Evolutionary conservation across 2,888 invertebrate genomes (phyloP), one percentile per base, ranked within the genome.

Genomic region (Leptopilina myrica): DNA sequence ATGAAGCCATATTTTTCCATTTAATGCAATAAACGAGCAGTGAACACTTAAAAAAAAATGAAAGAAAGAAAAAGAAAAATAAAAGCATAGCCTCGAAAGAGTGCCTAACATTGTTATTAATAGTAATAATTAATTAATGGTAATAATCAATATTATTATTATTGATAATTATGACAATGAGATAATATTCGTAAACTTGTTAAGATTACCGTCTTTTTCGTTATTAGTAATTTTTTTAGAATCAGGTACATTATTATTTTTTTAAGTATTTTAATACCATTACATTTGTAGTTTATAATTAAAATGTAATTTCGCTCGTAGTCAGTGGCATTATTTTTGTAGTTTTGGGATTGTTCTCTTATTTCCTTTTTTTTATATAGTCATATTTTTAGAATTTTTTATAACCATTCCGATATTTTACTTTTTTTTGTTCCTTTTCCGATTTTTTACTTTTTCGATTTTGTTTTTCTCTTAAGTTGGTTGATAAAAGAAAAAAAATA

Each of bases 1-100:
- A 90, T 88, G 90, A 90, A 91, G 90, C 90, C 91, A 91, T 91
- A 91, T 91, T 91, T 91, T 91, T 91, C 90, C 91, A 91, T 90
- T 43, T 88, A 89, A 90, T 85, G 89, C 91, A 91, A 91, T 90
- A 91, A 90, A 89, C 87, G 88, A 90, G 86, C 87, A 88, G 81
- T 86, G 53, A 67, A 80, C 77, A 79, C 80, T 76, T 49, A 11
- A 49, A 49, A 49, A 49, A 49, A 11, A 49, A 49, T 3, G 33
- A 49, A 49, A 43, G 3, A 49, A 49, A 9, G 11, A 49, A 9
- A 49, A 11, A 11, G 2, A 49, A 78, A 80, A 78, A 82, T 77
- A 33, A 78, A 75, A 78, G 78, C 78, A 84, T 87, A 88, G 85
- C 84, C 85, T 84, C 85, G 84, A 85, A 87, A 88, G 88, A 87